Conservation (phyloP, 1,140 invertebrate species). For the Olivierus martensii region DNA sequence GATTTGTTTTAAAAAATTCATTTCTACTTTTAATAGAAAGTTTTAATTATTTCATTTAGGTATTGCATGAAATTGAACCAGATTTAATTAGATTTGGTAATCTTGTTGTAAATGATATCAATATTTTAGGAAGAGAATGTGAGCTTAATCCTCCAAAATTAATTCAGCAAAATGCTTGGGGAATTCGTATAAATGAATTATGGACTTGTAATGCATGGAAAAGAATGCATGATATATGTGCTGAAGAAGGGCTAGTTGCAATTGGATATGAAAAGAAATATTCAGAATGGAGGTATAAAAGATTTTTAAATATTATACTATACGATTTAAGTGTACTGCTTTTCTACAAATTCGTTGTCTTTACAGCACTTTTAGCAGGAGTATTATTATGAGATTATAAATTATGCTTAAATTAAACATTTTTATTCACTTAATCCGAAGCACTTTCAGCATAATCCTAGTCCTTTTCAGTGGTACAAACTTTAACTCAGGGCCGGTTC, state of each 20-base stretch:
- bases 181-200: constrained; percentile 35
- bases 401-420: no score
- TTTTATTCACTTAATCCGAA: no score
- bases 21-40: neutral
- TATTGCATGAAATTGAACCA: constrained; percentile 25
- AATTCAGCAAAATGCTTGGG: constrained; percentile 40
- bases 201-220: constrained; percentile 41
- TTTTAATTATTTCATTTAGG: constrained; percentile 9
- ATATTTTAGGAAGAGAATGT: constrained; percentile 36
- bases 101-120: constrained; percentile 36
- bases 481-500: no score
- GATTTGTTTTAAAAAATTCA: neutral
- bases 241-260: constrained; percentile 43
- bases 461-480: no score
- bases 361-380: no score
- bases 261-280: constrained; percentile 40
- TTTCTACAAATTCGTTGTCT: no score
- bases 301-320: neutral
- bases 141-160: constrained; percentile 38
- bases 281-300: constrained; percentile 11
- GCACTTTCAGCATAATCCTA: no score
- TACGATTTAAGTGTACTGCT: no score
- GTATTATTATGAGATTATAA: no score
- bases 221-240: constrained; percentile 39
- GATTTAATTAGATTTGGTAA: constrained; percentile 38